Evolutionary conservation across 2,113 vertebrate species (phyloP), one percentile per base, ranked within the genome.

Genomic region (Anthoscopus minutus): DNA sequence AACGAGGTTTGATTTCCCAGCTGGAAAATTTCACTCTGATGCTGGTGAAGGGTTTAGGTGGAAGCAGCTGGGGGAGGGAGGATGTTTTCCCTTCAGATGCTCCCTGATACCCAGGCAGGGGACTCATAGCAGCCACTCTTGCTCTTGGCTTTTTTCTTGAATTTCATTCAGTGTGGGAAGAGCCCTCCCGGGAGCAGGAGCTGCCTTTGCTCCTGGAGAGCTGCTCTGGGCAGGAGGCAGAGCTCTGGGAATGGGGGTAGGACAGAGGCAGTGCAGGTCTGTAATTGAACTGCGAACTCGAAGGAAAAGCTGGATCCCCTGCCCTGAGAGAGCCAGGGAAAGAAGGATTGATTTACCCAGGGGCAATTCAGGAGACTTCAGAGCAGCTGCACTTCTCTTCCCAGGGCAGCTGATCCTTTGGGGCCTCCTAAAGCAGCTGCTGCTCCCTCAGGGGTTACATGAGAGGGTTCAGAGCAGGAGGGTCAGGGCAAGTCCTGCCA

Each of bases 1-100:
- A 83, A 45, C 15, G 16, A 56, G 81, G 18, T 73, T 95, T 65
- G 79, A 83, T 86, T 92, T 76, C 79, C 76, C 80, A 62, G 76
- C 58, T 77, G 86, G 91, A 72, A 69, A 65, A 50, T 80, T 69
- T 80, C 58, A n/a, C 70, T 72, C 1, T 18, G 35, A 28, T 86
- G 62, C 47, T 33, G 30, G 58, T 21, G 86, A 73, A 73, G 50
- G 40, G 38, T 72, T 88, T 16, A 58, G 86, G 57, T 65, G 65
- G 67, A 51, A 91, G 65, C 19, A 37, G 3, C 16, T 53, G 3
- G 1, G 33, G 38, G 23, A 47, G 38, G 30, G 40, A 77, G 60
- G 25, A 45, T 3, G 4, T 15, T 11, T 66, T 89, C 85, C 70
- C 25, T 79, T 62, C 69, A 66, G 27, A 22, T 69, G 37, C 37